These are phyloP conservation scores for Tenthredo livida DNA, from an alignment of 2,888 invertebrate species.

Conservation along the genomic window DNA sequence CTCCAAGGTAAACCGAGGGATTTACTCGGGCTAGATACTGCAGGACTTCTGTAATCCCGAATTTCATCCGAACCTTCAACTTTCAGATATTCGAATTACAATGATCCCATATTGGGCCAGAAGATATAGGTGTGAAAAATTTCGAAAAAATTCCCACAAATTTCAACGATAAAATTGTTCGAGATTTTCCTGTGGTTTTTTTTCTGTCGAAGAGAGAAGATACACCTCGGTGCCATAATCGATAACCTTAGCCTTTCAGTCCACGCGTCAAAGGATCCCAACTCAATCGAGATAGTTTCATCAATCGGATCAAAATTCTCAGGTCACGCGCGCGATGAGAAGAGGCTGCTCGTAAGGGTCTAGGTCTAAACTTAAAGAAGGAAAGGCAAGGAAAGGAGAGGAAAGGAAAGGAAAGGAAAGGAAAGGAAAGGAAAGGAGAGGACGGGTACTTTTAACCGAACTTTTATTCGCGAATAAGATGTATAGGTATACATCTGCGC, in stretches of 20 bases:
- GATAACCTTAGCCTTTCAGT: conserved; percentile 20
- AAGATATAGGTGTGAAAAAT: too few species aligned
- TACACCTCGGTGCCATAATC: background rate
- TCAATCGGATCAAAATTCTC: conserved; percentile 41
- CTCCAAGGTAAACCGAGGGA: background rate
- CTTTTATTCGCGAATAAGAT: conserved; percentile 24
- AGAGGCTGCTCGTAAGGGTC: background rate
- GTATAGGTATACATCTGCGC: background rate
- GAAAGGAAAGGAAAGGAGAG: background rate
- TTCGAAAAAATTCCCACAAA: background rate
- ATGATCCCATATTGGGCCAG: too few species aligned
- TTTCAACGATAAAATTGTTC: background rate
- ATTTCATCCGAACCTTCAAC: too few species aligned
- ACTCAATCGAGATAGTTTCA: conserved; percentile 38
- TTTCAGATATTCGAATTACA: too few species aligned
- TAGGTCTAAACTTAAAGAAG: conserved; percentile 5
- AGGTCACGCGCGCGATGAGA: conserved; percentile 27
- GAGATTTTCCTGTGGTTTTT: background rate
- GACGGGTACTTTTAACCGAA: conserved; percentile 30
- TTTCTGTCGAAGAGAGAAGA: background rate
- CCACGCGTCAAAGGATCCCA: conserved; percentile 28
- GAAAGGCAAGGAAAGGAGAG: background rate
- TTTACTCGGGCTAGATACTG: background rate
- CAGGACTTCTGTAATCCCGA: too few species aligned
- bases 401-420: background rate